Evolutionary conservation across 1,140 invertebrate species (phyloP).

Genomic region (Stegodyphus mimosarum): DNA sequence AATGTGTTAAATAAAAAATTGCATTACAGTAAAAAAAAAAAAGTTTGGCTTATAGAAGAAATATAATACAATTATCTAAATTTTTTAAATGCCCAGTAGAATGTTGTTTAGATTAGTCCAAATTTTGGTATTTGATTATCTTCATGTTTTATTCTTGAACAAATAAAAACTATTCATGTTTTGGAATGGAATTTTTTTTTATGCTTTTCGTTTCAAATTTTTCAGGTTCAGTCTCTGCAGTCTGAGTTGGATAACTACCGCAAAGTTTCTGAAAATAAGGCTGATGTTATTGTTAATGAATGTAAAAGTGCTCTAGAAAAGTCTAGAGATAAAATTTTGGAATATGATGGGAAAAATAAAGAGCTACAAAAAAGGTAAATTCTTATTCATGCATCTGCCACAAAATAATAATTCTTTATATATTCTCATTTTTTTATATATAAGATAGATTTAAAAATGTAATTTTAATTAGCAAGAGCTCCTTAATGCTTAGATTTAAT

Average conservation of each 20-base stretch:
- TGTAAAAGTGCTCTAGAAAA: conserved; percentile 23
- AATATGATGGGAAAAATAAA: conserved; percentile 32
- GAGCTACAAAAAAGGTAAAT: conserved; percentile 12
- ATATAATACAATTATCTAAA: too few species aligned
- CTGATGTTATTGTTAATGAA: conserved; percentile 41
- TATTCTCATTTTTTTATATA: background rate
- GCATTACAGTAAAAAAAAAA: too few species aligned
- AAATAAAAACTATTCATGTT: too few species aligned
- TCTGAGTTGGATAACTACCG: conserved; percentile 16
- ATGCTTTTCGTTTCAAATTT: background rate
- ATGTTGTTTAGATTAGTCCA: too few species aligned
- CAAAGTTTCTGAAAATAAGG: conserved; percentile 36
- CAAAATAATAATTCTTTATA: background rate
- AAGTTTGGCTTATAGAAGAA: too few species aligned
- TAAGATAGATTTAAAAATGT: too few species aligned
- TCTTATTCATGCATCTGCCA: background rate
- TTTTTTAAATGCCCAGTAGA: too few species aligned
- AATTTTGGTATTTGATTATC: too few species aligned
- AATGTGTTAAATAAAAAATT: too few species aligned
- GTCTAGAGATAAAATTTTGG: conserved; percentile 11
- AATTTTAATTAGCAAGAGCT: background rate
- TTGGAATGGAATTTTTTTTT: background rate
- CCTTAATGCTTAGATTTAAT: too few species aligned
- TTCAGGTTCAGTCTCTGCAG: conserved; percentile 23
- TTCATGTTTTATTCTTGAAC: too few species aligned